Evolutionary conservation across 2,797 vertebrate genomes (phyloP).

Genomic region (Zenarchopterus dispar): DNA sequence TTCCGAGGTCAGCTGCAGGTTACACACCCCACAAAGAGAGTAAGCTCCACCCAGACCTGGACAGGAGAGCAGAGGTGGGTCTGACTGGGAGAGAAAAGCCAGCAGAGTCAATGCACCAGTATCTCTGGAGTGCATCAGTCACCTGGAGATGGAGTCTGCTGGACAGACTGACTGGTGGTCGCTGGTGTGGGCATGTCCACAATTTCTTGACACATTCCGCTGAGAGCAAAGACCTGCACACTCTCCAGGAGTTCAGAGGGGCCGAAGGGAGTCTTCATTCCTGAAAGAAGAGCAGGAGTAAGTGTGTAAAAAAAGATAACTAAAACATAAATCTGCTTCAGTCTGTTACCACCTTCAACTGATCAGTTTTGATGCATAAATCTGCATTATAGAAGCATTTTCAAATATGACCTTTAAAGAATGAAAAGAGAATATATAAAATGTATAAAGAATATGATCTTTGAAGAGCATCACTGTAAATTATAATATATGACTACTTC

Average conservation of each 20-base stretch:
- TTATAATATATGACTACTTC: too few species aligned
- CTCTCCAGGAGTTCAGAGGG: slow-evolving; percentile 56
- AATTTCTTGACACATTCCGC: slow-evolving; percentile 61
- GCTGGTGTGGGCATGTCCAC: slow-evolving; percentile 39
- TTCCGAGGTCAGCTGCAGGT: slow-evolving; percentile 70
- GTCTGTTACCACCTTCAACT: too few species aligned
- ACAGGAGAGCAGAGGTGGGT: not conserved
- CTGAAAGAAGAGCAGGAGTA: slow-evolving; percentile 18
- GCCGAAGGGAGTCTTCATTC: slow-evolving; percentile 66
- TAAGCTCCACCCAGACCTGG: slow-evolving; percentile 50
- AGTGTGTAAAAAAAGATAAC: not conserved
- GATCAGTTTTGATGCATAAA: too few species aligned
- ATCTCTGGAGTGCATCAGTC: not conserved
- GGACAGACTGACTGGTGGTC: slow-evolving; percentile 35
- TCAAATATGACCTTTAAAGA: too few species aligned
- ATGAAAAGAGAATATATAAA: too few species aligned
- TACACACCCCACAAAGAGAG: slow-evolving; percentile 71
- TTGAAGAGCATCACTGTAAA: too few species aligned
- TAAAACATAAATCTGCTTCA: too few species aligned
- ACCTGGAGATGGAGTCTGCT: slow-evolving; percentile 56
- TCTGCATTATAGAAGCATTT: too few species aligned
- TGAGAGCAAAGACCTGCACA: slow-evolving; percentile 57
- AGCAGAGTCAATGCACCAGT: not conserved
- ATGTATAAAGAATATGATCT: too few species aligned
- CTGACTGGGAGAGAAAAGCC: not conserved